Evolutionary conservation across 2,113 vertebrate species (phyloP).

Genomic region (Heptranchias perlo): DNA sequence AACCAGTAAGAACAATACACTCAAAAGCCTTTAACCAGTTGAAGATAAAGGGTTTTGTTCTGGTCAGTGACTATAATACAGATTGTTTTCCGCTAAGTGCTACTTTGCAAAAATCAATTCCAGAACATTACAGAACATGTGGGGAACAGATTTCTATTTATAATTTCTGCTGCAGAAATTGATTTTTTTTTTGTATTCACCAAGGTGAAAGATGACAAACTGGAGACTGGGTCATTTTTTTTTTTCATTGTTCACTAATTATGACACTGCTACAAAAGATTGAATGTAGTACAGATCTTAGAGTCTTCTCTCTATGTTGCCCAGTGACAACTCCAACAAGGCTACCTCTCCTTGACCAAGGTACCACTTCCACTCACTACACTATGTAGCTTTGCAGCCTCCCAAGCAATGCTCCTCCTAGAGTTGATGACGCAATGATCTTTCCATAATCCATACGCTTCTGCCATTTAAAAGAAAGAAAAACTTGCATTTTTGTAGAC

Average conservation of each 20-base stretch:
- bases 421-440: too few relatives aligned
- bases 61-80: neutral
- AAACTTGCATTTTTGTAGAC: too few relatives aligned
- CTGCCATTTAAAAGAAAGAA: too few relatives aligned
- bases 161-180: neutral
- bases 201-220: neutral
- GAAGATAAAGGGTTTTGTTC: neutral
- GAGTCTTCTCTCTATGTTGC: neutral
- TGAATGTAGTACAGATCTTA: neutral
- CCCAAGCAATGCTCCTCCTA: neutral
- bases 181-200: neutral
- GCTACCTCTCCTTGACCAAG: neutral
- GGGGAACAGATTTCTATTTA: neutral
- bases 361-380: neutral
- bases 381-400: neutral
- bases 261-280: neutral
- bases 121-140: neutral
- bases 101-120: slow-evolving; percentile 19
- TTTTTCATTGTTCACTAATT: neutral
- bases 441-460: too few relatives aligned
- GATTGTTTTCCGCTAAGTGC: slow-evolving; percentile 22
- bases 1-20: neutral
- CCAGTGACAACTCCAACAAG: neutral
- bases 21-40: neutral
- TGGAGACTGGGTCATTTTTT: too few relatives aligned